phyloP scores from a whole-genome alignment of 2,888 invertebrate genomes.

The Lamellibrachia columna region DNA sequence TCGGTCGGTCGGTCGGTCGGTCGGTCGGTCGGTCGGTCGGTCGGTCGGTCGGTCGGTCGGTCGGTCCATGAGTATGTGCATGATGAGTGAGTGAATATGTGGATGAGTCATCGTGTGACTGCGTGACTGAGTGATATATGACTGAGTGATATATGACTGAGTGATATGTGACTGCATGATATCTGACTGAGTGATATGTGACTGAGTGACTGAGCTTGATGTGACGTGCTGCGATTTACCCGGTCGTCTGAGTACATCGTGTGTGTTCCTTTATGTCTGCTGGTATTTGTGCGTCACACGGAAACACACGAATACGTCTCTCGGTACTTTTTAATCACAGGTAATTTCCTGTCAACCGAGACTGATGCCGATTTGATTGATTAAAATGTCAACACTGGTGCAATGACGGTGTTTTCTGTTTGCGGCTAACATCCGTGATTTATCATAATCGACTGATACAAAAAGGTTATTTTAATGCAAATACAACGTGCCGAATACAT shows the following conservation, averaged over 20 bases:
- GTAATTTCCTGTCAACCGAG: constrained; percentile 7
- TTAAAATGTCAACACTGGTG: background rate
- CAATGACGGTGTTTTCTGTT: background rate
- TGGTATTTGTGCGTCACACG: background rate
- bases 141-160: too few species aligned
- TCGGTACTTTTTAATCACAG: background rate
- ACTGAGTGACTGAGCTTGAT: background rate
- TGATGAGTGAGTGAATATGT: too few species aligned
- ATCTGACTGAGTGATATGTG: too few species aligned
- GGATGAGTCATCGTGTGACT: too few species aligned
- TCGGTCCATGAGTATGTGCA: too few species aligned
- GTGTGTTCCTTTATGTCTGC: background rate
- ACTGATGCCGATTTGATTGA: background rate
- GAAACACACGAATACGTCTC: background rate
- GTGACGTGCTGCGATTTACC: background rate
- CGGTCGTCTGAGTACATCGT: background rate
- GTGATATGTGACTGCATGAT: too few species aligned
- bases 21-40: too few species aligned
- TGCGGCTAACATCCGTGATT: background rate
- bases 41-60: too few species aligned
- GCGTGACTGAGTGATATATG: too few species aligned
- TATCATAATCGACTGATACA: constrained; percentile 4
- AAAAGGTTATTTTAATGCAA: background rate
- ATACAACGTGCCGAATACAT: background rate
- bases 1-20: too few species aligned